Conservation (phyloP, 2,888 invertebrate genomes). For the Cryptus viduatorius region DNA sequence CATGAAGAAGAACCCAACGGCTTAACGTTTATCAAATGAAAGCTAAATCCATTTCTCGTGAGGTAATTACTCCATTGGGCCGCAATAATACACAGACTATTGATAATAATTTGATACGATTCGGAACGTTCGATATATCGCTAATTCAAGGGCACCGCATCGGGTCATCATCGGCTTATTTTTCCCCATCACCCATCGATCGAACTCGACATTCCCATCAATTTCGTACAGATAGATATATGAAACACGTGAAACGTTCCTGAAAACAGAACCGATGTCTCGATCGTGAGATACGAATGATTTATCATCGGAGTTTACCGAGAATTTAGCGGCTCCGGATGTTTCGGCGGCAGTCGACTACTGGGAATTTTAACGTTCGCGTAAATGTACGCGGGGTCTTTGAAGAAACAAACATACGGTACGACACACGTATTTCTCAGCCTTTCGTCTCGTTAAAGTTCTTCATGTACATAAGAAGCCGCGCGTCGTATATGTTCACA, state of each 20-base stretch:
- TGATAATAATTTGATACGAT: background rate
- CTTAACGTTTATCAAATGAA: constrained; percentile 86
- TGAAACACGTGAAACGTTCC: constrained; percentile 6
- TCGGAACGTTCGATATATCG: background rate
- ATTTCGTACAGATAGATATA: constrained; percentile 6
- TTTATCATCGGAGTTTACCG: constrained; percentile 66
- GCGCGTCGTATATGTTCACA: constrained; percentile 2
- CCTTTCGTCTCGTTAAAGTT: constrained; percentile 68
- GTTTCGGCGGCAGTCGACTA: constrained; percentile 48
- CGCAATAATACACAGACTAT: background rate
- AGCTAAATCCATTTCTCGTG: background rate
- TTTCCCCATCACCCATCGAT: background rate
- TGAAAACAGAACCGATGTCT: background rate
- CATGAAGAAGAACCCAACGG: constrained; percentile 96
- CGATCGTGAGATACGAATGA: constrained; percentile 53
- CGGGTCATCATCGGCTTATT: background rate
- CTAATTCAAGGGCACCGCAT: background rate
- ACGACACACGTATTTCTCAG: constrained; percentile 57
- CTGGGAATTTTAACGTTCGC: constrained; percentile 63
- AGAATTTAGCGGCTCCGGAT: constrained; percentile 62
- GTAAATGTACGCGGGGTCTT: constrained; percentile 64
- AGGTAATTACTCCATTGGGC: background rate
- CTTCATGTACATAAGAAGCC: constrained; percentile 45
- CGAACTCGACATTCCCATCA: constrained; percentile 24
- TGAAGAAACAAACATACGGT: constrained; percentile 70